These are phyloP conservation scores for Ciona savignyi DNA, from an alignment of 23 tunicate species.

Conservation along the genomic window DNA sequence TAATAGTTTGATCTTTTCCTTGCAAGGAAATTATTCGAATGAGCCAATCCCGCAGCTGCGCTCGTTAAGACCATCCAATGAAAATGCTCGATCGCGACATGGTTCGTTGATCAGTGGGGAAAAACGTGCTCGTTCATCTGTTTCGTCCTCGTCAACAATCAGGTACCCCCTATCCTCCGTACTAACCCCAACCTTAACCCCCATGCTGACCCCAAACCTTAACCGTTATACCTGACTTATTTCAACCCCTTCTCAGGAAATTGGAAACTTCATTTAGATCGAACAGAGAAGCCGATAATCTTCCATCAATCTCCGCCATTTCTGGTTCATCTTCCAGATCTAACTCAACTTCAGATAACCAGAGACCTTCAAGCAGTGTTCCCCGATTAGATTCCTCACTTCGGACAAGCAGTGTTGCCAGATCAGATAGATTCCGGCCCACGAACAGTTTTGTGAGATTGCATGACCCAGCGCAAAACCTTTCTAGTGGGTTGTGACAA, in stretches of 20 bases:
- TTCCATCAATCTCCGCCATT: neutral
- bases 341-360: neutral
- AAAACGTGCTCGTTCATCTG: neutral
- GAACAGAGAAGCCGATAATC: neutral
- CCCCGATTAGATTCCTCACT: neutral
- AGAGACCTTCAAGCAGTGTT: neutral
- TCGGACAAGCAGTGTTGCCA: neutral
- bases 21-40: neutral
- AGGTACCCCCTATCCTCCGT: neutral
- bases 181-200: neutral
- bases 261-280: neutral
- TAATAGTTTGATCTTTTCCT: too few species aligned
- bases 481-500: too few species aligned
- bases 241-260: neutral
- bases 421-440: too few species aligned
- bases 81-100: neutral
- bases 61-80: neutral
- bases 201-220: neutral
- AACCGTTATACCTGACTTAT: neutral
- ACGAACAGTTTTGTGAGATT: too few species aligned
- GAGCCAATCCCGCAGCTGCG: neutral
- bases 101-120: neutral
- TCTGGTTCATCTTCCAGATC: neutral
- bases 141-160: neutral
- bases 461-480: too few species aligned